These are phyloP conservation scores for Sturmia bella DNA, from an alignment of 2,888 invertebrate species.

Conservation along the genomic window DNA sequence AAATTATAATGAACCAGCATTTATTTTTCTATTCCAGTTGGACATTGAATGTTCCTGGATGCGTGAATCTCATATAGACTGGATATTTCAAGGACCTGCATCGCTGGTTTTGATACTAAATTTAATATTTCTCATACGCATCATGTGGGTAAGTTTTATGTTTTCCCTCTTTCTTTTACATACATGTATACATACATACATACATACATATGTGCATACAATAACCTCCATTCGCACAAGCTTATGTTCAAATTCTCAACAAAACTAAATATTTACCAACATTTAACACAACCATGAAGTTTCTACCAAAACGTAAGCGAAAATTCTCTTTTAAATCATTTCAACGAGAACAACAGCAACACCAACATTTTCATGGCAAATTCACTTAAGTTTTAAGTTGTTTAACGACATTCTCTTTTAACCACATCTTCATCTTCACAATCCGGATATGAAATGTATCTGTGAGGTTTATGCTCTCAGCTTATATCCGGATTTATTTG, in stretches of 20 bases:
- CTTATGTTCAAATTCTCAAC: no score
- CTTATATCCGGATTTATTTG: constrained; percentile 30
- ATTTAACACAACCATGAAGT: neutral
- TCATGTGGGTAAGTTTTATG: constrained; percentile 92
- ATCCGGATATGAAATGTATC: constrained; percentile 52
- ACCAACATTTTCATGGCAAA: neutral
- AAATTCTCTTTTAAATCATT: constrained; percentile 1
- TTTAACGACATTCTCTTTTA: neutral
- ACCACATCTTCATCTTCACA: constrained; percentile 10
- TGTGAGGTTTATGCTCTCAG: constrained; percentile 8
- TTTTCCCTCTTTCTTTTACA: neutral
- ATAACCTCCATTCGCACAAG: no score
- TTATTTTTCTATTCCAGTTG: constrained; percentile 74
- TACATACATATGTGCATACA: no score
- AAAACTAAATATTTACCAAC: constrained; percentile 23
- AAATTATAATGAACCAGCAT: neutral
- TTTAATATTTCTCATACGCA: constrained; percentile 90
- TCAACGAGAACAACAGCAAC: neutral
- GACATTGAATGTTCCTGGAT: constrained; percentile 89
- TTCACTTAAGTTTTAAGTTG: neutral
- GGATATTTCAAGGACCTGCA: constrained; percentile 93
- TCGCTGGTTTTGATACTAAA: constrained; percentile 90
- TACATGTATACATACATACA: neutral
- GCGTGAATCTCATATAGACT: constrained; percentile 90
- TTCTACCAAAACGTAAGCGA: neutral